Percentiles rank a stretch among this genome's conserved stretches.
Conservation (phyloP, 92 coral and sea anemone species). For the Anthopleura xanthogrammica region DNA sequence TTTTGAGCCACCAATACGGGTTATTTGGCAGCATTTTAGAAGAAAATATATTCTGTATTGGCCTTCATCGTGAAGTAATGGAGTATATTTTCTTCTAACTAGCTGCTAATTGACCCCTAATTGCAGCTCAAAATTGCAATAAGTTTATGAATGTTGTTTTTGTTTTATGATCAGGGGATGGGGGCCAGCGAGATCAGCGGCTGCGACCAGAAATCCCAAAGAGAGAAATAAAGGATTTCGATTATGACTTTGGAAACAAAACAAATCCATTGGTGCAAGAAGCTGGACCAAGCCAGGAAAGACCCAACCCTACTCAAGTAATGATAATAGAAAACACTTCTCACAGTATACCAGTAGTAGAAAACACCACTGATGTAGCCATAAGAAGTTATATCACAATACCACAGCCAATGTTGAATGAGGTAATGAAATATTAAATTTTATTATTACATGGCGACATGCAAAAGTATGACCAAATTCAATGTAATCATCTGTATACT, state of each 20-base stretch:
- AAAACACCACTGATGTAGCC: background rate
- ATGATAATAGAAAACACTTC: background rate
- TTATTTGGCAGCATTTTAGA: too few species aligned
- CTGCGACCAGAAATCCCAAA: conserved; percentile 93
- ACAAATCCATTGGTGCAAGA: background rate
- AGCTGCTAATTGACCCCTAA: too few species aligned
- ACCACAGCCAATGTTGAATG: background rate
- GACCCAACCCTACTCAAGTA: background rate
- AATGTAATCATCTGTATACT: too few species aligned
- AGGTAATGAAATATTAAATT: background rate
- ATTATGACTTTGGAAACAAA: conserved; percentile 56
- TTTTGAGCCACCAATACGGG: too few species aligned
- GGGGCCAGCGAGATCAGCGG: conserved; percentile 63
- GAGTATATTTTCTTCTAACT: too few species aligned
- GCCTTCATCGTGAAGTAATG: too few species aligned
- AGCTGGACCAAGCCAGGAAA: background rate
- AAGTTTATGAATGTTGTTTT: background rate
- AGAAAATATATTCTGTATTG: too few species aligned
- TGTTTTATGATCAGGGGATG: conserved; percentile 22
- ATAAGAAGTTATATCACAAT: background rate
- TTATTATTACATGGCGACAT: too few species aligned
- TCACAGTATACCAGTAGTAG: background rate
- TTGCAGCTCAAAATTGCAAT: background rate
- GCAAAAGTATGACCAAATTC: too few species aligned
- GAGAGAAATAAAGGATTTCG: conserved; percentile 92